These are phyloP conservation scores for Trachemys scripta DNA, from an alignment of 2,113 vertebrate species.

Conservation along the genomic window DNA sequence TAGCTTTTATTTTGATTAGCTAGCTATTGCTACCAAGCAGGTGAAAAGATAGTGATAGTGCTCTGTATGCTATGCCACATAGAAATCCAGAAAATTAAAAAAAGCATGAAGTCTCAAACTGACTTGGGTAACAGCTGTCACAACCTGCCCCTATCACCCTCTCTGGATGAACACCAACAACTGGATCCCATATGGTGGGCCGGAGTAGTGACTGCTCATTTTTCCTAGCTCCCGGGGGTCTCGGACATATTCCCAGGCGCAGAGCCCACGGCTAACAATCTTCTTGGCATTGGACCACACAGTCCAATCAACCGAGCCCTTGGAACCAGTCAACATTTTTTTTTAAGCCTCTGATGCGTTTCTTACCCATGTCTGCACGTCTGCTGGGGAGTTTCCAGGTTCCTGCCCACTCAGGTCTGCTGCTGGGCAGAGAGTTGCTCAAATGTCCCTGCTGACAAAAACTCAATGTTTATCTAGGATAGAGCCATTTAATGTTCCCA, in stretches of 20 bases:
- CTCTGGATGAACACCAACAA: background rate
- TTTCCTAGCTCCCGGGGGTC: background rate
- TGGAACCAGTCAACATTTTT: background rate
- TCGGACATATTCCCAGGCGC: background rate
- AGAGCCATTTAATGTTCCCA: background rate
- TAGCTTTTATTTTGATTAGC: background rate
- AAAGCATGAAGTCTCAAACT: background rate
- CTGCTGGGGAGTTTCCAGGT: background rate
- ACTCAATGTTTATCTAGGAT: background rate
- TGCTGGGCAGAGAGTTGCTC: background rate
- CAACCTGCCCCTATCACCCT: background rate
- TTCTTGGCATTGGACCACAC: background rate
- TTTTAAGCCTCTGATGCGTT: background rate
- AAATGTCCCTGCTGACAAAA: background rate
- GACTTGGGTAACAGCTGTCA: background rate
- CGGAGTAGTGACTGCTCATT: background rate
- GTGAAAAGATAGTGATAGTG: background rate
- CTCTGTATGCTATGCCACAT: background rate
- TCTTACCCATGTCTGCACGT: background rate
- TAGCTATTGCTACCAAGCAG: background rate
- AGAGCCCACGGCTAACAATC: background rate
- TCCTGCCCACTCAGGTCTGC: background rate
- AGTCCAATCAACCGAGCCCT: background rate
- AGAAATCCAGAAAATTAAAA: background rate
- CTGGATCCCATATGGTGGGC: background rate